A percentile compares a stretch with the other conserved stretches of the same genome.
phyloP scores from a whole-genome alignment of 2,888 invertebrate species.

The Rhogogaster chlorosoma region DNA sequence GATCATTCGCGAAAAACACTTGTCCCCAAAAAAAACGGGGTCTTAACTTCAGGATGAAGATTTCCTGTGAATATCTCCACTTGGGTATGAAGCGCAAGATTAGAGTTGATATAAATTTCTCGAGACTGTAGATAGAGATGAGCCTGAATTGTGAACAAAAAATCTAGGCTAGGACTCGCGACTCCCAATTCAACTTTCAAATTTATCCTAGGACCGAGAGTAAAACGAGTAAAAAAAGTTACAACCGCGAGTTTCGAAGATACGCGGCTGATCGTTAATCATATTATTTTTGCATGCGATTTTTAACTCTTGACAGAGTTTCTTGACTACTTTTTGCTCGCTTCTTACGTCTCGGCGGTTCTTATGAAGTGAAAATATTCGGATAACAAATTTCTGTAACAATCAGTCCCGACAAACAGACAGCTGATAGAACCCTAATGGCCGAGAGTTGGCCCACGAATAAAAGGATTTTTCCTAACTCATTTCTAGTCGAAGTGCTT shows the following conservation, averaged over 20 bases:
- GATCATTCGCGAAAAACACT: background rate
- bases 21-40: background rate
- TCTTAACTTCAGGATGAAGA: slow-evolving; percentile 1
- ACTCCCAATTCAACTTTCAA: slow-evolving; percentile 24
- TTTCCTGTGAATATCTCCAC: background rate
- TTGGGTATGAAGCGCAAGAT: background rate
- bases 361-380: slow-evolving; percentile 11
- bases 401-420: background rate
- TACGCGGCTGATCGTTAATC: background rate
- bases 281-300: background rate
- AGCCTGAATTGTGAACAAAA: slow-evolving; percentile 4
- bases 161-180: slow-evolving; percentile 22
- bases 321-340: background rate
- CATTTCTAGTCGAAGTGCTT: slow-evolving; percentile 39
- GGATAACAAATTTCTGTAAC: background rate
- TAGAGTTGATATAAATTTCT: background rate
- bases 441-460: slow-evolving; percentile 22
- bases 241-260: background rate
- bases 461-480: slow-evolving; percentile 37
- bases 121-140: background rate
- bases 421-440: slow-evolving; percentile 8
- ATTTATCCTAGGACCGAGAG: slow-evolving; percentile 1
- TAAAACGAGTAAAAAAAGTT: background rate
- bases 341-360: background rate
- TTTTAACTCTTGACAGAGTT: background rate